Evolutionary conservation across 2,888 invertebrate species (phyloP).

Genomic region (Cheilosia grossa): DNA sequence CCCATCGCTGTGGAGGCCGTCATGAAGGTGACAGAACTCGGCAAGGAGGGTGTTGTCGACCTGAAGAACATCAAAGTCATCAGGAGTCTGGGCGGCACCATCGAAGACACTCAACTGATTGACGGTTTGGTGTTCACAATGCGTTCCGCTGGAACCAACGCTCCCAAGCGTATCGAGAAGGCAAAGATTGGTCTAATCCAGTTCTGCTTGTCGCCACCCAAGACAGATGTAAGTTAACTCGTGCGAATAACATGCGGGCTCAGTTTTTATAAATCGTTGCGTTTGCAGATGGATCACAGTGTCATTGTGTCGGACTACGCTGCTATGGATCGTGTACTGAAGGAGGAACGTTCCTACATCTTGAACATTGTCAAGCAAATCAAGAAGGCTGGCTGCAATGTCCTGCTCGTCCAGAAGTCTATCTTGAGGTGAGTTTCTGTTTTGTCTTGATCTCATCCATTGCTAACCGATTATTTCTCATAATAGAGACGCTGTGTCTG

Average conservation of each 20-base stretch:
- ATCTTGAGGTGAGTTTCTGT: slow-evolving; percentile 86
- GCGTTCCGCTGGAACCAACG: slow-evolving; percentile 93
- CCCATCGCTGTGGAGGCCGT: slow-evolving; percentile 99
- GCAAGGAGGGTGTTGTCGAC: slow-evolving; percentile 91
- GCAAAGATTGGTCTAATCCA: slow-evolving; percentile 99
- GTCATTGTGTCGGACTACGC: slow-evolving; percentile 98
- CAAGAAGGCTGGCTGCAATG: slow-evolving; percentile 99
- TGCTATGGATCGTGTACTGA: slow-evolving; percentile 99
- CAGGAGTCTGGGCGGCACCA: slow-evolving; percentile 97
- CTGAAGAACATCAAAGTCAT: slow-evolving; percentile 98
- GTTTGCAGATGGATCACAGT: slow-evolving; percentile 94
- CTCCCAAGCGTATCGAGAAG: slow-evolving; percentile 97
- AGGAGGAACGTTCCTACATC: slow-evolving; percentile 98
- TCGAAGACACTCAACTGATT: slow-evolving; percentile 97
- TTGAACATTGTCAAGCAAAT: slow-evolving; percentile 99
- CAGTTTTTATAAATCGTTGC: background rate
- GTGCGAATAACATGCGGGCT: background rate
- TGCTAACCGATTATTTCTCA: slow-evolving; percentile 46
- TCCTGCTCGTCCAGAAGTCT: slow-evolving; percentile 94
- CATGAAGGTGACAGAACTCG: slow-evolving; percentile 86
- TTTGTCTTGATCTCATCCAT: background rate
- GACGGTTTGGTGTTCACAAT: slow-evolving; percentile 98
- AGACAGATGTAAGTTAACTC: slow-evolving; percentile 92
- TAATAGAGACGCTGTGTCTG: slow-evolving; percentile 96
- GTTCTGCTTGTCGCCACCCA: slow-evolving; percentile 99